phyloP scores from a whole-genome alignment of 2,113 vertebrate species.

The Brachirus orientalis region DNA sequence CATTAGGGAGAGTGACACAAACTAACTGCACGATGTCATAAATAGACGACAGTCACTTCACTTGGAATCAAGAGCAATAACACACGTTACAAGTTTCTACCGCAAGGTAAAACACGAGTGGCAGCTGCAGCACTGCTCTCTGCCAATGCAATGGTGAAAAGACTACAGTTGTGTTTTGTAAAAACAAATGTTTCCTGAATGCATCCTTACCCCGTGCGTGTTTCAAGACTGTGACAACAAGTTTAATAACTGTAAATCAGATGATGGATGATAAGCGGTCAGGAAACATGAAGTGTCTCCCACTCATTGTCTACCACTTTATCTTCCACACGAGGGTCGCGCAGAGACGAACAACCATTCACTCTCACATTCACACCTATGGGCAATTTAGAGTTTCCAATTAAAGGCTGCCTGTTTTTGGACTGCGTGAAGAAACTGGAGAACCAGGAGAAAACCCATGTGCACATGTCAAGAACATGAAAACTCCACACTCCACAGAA shows the following conservation, averaged over 20 bases:
- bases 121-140: conserved; percentile 21
- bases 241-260: not conserved
- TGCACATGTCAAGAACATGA: no score
- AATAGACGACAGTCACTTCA: conserved; percentile 65
- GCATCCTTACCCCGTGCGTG: conserved; percentile 1
- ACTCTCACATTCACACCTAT: no score
- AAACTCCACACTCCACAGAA: no score
- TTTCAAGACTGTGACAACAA: not conserved
- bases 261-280: not conserved
- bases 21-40: conserved; percentile 70
- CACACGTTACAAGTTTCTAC: conserved; percentile 48
- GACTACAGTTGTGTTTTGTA: conserved; percentile 14
- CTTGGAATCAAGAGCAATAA: conserved; percentile 48
- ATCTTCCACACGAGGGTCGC: no score
- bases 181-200: conserved; percentile 24
- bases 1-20: conserved; percentile 68
- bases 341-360: no score
- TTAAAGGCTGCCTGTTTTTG: no score
- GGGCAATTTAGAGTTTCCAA: no score
- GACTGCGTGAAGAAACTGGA: no score
- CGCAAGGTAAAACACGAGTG: conserved; percentile 42
- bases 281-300: not conserved
- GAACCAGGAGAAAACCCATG: no score
- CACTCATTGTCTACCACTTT: no score
- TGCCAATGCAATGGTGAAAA: conserved; percentile 11